Percentiles rank a stretch among this genome's conserved stretches.
Evolutionary conservation across 1,140 invertebrate genomes (phyloP).

Genomic region (Metopolophium dirhodum): DNA sequence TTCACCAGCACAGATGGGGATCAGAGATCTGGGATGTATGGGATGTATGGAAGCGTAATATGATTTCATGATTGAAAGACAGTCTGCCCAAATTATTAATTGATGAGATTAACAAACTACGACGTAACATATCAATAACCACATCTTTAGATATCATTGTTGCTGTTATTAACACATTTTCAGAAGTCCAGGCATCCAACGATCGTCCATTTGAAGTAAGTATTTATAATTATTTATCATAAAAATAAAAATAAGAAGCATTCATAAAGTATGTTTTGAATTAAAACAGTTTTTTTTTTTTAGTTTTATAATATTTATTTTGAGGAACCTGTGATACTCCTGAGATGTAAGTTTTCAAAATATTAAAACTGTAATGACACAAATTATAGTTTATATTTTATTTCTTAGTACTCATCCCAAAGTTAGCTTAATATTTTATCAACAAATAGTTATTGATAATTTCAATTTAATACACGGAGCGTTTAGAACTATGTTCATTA

Average conservation of each 20-base stretch:
- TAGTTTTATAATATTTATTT: constrained; percentile 90
- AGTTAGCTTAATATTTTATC: not conserved
- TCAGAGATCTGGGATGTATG: constrained; percentile 77
- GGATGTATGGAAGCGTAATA: constrained; percentile 84
- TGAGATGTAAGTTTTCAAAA: constrained; percentile 65
- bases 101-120: constrained; percentile 79
- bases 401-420: constrained; percentile 30
- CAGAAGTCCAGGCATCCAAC: constrained; percentile 75
- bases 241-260: too few relatives aligned
- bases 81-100: constrained; percentile 77
- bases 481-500: constrained; percentile 75
- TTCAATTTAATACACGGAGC: constrained; percentile 85
- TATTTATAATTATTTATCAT: constrained; percentile 60
- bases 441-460: constrained; percentile 87
- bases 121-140: constrained; percentile 71
- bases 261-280: not conserved
- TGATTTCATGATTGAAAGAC: constrained; percentile 79
- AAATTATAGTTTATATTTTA: not conserved
- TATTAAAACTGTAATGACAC: not conserved
- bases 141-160: constrained; percentile 74
- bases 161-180: constrained; percentile 86
- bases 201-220: constrained; percentile 68
- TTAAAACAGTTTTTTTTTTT: constrained; percentile 63
- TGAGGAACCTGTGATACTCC: constrained; percentile 84
- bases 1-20: constrained; percentile 81